Evolutionary conservation across 2,797 vertebrate species (phyloP), one percentile per base, ranked within the genome.

Genomic region (Diceros bicornis): DNA sequence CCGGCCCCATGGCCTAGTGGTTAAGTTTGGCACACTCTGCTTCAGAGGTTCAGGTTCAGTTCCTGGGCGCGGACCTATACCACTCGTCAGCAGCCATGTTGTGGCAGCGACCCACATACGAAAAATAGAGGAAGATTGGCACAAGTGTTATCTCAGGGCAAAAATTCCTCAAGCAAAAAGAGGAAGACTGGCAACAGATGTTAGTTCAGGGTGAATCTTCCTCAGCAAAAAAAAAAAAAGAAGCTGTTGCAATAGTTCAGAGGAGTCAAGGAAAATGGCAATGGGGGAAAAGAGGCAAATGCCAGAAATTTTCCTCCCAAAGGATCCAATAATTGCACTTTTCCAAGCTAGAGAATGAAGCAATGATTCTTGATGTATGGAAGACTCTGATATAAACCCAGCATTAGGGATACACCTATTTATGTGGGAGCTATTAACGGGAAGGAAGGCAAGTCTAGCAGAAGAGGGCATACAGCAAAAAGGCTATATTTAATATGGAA

Each of bases 301-400:
- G 47, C 55, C 50, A 92, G 34, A 94, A 88, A 88, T 37, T 77
- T 69, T 83, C 25, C 47, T 75, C 62, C 17, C 6, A 47, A 91
- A 61, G 41, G 50, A 91, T 68, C 82, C n/a, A 91, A 44, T 89
- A 47, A 89, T 83, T 88, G 66, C 29, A 92, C 52, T 88, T 92
- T 74, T 72, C 61, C 18, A 91, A 78, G 81, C 10, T 61, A 61
- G 71, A 89, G 55, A 64, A 89, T 85, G 78, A 93, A 72, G 57
- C 23, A 69, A 82, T 74, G 68, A 62, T 69, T 94, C 32, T n/a
- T 17, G 29, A 75, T 52, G 29, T 91, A 27, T 91, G 75, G 82
- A 82, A 91, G n/a, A 52, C 69, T 74, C 82, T 81, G 27, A 91
- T 69, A 74, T 9, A 82, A 87, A 86, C 7, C 74, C 41, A 82